Conservation (phyloP, 2,797 vertebrate species). For the Anguilla obscura region DNA sequence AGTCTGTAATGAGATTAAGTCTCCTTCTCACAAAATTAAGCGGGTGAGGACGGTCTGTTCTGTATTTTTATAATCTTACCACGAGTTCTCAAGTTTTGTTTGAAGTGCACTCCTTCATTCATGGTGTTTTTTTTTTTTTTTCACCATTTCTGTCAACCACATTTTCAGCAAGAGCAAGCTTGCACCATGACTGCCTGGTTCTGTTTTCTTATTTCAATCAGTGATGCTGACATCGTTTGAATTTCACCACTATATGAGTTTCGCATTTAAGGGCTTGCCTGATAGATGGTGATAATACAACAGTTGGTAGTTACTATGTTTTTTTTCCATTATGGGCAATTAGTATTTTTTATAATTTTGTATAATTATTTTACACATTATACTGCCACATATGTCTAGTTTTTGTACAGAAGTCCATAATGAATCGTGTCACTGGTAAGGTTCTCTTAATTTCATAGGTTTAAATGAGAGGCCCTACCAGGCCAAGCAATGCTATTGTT, state of each 20-base stretch:
- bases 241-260: too few species aligned
- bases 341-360: too few species aligned
- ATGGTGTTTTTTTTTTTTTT: not conserved
- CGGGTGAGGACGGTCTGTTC: not conserved
- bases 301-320: too few species aligned
- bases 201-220: too few species aligned
- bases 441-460: not conserved
- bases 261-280: too few species aligned
- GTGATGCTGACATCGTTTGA: too few species aligned
- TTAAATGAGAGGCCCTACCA: not conserved
- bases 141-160: not conserved
- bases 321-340: too few species aligned
- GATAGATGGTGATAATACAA: too few species aligned
- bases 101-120: not conserved
- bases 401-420: not conserved
- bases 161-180: not conserved
- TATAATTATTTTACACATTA: too few species aligned
- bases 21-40: not conserved
- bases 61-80: not conserved
- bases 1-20: constrained; percentile 32
- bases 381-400: too few species aligned
- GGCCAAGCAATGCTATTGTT: not conserved
- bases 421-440: not conserved
- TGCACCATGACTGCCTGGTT: too few species aligned
- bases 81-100: not conserved